Evolutionary conservation across 1,140 invertebrate genomes (phyloP), one percentile per base, ranked within the genome.

Genomic region (Scaptodrosophila lebanonensis): DNA sequence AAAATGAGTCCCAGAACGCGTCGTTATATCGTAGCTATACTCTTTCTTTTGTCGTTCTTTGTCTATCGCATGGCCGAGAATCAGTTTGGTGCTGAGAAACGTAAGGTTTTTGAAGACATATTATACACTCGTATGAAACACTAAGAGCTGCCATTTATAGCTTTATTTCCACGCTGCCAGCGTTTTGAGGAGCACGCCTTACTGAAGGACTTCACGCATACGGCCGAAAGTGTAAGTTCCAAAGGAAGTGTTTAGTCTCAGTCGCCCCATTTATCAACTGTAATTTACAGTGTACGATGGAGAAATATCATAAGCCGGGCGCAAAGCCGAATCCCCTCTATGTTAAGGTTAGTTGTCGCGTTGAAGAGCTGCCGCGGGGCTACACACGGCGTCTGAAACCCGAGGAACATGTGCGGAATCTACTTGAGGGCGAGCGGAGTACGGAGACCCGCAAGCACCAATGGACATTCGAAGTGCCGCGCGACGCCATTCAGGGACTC

Each of bases 1-100:
- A 54, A 54, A 40, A 48, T 54, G 51, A 20, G 27, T 56, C 51
- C 35, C 9, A 33, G 12, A 29, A 47, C 35, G 3, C 58, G 51
- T 11, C 50, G 42, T 38, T 61, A 22, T 17, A 2, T 42, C 1
- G 42, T 27, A 20, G 13, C 44, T 3, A 18, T 54, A 4, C 15
- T 54, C 15, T 27, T 48, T 1, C 11, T 30, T 0, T 0, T 56
- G 2, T 47, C 35, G 2, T 54, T 22, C 6, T 12, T 47, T 3
- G 12, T 2, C 2, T 5, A 18, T 22, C 13, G 13, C 7, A 12
- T 35, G 2, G 1, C 40, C 1, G 35, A 54, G 5, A 6, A n/a
- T 2, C 15, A 33, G 6, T 6, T 47, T 18, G 12, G 20, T 17
- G 13, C 6, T 1, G 35, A 35, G 9, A 20, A 18, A 17, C 27